A percentile compares a stretch with the other conserved stretches of the same genome.
These are phyloP conservation scores for Phoebastria nigripes DNA, from an alignment of 2,797 vertebrate genomes.

Conservation along the genomic window DNA sequence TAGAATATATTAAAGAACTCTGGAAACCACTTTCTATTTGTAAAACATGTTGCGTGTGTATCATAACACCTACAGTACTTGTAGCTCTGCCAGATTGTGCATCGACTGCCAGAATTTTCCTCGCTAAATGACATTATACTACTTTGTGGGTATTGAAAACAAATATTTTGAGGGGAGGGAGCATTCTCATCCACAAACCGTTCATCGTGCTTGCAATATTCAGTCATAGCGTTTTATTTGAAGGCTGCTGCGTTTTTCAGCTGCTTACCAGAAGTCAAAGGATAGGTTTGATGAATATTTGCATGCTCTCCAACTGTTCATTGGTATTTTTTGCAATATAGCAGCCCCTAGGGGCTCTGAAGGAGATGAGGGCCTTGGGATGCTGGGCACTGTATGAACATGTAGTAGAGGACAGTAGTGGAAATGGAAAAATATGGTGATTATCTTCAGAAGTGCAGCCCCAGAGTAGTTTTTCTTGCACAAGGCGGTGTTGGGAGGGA, in stretches of 20 bases:
- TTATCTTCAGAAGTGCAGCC: background rate
- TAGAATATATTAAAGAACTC: constrained; percentile 74
- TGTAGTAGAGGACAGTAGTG: background rate
- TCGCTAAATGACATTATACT: constrained; percentile 43
- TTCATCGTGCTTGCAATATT: background rate
- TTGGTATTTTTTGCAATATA: constrained; percentile 21
- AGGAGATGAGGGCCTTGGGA: background rate
- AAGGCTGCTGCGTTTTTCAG: background rate
- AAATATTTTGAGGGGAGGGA: constrained; percentile 52
- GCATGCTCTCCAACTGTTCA: background rate
- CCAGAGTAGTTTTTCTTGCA: background rate
- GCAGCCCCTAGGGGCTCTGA: constrained; percentile 24
- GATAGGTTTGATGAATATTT: background rate
- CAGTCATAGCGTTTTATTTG: background rate
- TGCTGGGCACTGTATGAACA: rapidly evolving
- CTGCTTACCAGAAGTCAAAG: background rate
- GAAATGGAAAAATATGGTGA: background rate
- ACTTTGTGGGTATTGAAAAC: constrained; percentile 38
- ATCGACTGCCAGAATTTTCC: constrained; percentile 28
- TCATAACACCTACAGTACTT: constrained; percentile 62
- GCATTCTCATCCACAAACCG: background rate
- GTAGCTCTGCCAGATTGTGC: constrained; percentile 38
- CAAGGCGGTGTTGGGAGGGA: background rate
- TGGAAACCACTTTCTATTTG: constrained; percentile 76
- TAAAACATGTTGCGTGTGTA: constrained; percentile 72